Base-by-base conservation (phyloP, 1,140 invertebrate species). In the Parasteatoda tepidariorum region DNA sequence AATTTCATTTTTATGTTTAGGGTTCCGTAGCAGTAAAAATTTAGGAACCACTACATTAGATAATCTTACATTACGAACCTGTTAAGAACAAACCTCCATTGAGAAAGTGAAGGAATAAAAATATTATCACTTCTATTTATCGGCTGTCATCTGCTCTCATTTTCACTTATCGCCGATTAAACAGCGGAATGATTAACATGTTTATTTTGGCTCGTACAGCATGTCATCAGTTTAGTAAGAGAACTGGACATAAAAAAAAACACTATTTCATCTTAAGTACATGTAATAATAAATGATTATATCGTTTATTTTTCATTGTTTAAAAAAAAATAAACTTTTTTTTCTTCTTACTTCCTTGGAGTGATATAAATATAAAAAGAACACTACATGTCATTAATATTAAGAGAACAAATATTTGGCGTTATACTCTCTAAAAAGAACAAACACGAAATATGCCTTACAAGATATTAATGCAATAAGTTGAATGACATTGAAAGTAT, bases 401-500 rank as follows among this genome's bases (percentile, higher is more conserved):
- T 48, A 48, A 13, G 9, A 48, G 18, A 48, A 48, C 38, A 1
- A 59, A 59, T 59, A 22, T 24, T 59, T 59, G 18, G 57, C 57
- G 3, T 22, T 59, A 9, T 9, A 24, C 9, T 22, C 24, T 24
- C 9, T 22, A 24, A n/a, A 59, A 26, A 59, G 28, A 74, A 30
- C 18, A 28, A 6, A 55, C 38, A 33, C 31, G 9, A 26, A 31
- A 13, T 13, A 0, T 4, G 2, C 38, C 34, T 11, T n/a, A n/a
- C n/a, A n/a, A n/a, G n/a, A n/a, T n/a, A n/a, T n/a, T n/a, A n/a
- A n/a, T n/a, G n/a, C 26, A 57, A n/a, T n/a, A 76, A 30, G 75
- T 78, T 78, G 75, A 78, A 78, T 78, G 75, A 78, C 75, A 78
- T 78, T 67, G 61, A 67, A 78, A 67, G n/a, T 26, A 30, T 48